phyloP scores from a whole-genome alignment of 1,140 invertebrate genomes.

The Psilanteris sp. region DNA sequence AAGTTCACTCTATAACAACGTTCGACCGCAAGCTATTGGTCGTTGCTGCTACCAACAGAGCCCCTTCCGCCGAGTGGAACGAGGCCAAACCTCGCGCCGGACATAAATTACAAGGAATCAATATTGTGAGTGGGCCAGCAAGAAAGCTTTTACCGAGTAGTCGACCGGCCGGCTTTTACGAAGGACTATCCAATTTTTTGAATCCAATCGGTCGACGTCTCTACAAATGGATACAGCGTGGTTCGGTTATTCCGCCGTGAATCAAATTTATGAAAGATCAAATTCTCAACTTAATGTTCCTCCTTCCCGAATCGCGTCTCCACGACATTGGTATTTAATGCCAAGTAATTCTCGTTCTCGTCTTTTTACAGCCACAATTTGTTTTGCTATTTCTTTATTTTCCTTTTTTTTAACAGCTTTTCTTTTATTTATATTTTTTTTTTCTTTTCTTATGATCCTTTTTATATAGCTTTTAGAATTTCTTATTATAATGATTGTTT shows the following conservation, averaged over 20 bases:
- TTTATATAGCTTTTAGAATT: too few species aligned
- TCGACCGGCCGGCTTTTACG: slow-evolving; percentile 34
- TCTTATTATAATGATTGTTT: too few species aligned
- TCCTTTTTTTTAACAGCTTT: too few species aligned
- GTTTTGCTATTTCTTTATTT: too few species aligned
- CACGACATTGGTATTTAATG: slow-evolving; percentile 40
- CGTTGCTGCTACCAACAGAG: slow-evolving; percentile 18
- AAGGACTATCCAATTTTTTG: slow-evolving; percentile 55
- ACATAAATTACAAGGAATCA: slow-evolving; percentile 63
- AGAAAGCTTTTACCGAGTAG: slow-evolving; percentile 54
- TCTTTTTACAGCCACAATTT: too few species aligned
- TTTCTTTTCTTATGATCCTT: too few species aligned
- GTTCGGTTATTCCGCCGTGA: slow-evolving; percentile 14
- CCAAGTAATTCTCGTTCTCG: too few species aligned
- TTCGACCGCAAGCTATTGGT: slow-evolving; percentile 60
- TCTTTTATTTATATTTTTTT: too few species aligned
- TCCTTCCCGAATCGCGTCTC: slow-evolving; percentile 1
- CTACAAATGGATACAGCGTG: slow-evolving; percentile 39
- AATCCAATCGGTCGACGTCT: slow-evolving; percentile 44
- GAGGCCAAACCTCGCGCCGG: slow-evolving; percentile 50
- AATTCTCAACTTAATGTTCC: slow-evolving; percentile 27
- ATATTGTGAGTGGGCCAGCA: slow-evolving; percentile 59
- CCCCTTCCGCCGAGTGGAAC: background rate
- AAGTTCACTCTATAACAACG: slow-evolving; percentile 59
- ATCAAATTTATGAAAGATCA: slow-evolving; percentile 55